Evolutionary conservation across 2,797 vertebrate species (phyloP).

Genomic region (Lutjanus campechanus): DNA sequence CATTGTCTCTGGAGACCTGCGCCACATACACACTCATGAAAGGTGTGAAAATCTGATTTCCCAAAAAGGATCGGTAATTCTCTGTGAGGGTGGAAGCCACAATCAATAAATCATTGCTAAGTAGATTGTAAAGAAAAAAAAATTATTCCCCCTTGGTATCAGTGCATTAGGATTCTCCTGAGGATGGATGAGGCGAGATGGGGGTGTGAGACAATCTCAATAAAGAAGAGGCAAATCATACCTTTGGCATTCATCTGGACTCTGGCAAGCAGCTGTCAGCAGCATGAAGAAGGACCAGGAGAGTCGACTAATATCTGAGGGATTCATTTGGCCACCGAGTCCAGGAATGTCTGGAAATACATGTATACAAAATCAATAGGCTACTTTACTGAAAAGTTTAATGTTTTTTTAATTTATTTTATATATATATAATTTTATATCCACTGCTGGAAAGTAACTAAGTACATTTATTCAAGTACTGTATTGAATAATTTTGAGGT

Average conservation of each 20-base stretch:
- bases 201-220: slow-evolving; percentile 91
- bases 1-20: slow-evolving; percentile 86
- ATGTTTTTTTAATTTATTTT: no score
- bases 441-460: neutral
- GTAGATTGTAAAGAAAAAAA: slow-evolving; percentile 98
- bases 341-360: slow-evolving; percentile 58
- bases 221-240: slow-evolving; percentile 90
- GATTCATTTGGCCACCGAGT: slow-evolving; percentile 32
- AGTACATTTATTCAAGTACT: neutral
- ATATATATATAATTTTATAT: neutral
- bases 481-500: neutral
- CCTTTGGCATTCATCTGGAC: slow-evolving; percentile 91
- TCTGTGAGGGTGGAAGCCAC: slow-evolving; percentile 93
- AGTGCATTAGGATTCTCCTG: slow-evolving; percentile 94
- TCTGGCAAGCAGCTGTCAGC: slow-evolving; percentile 76
- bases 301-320: slow-evolving; percentile 46
- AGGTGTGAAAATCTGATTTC: slow-evolving; percentile 99
- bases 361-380: slow-evolving; percentile 23
- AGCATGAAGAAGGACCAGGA: slow-evolving; percentile 44
- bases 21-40: slow-evolving; percentile 90
- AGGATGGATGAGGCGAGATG: slow-evolving; percentile 79
- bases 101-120: slow-evolving; percentile 99
- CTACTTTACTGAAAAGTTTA: neutral
- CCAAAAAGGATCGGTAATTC: slow-evolving; percentile 99
- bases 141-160: slow-evolving; percentile 93